phyloP scores from a whole-genome alignment of 1,140 invertebrate species.

The Drosophila triauraria region DNA sequence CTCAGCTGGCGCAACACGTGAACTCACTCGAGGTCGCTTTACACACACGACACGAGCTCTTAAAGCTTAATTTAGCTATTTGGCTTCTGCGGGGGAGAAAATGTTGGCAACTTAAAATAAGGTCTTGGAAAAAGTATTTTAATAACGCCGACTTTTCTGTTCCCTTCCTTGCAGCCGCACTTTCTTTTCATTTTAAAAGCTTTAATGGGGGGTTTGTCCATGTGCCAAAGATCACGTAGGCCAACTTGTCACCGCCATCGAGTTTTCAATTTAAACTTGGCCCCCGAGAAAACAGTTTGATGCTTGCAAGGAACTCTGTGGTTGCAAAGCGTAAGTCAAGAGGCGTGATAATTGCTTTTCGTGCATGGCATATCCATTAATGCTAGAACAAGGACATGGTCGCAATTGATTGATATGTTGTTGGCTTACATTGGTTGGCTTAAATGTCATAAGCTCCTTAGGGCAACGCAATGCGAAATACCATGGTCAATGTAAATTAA shows the following conservation, averaged over 20 bases:
- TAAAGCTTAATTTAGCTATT: neutral
- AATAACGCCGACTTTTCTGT: neutral
- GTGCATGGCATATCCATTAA: neutral
- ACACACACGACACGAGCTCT: constrained; percentile 7
- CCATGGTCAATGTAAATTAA: neutral
- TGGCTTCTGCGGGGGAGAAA: constrained; percentile 2
- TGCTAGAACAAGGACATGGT: neutral
- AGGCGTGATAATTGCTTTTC: neutral
- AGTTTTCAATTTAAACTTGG: too few species aligned
- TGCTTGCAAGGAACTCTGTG: neutral
- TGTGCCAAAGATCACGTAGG: constrained; percentile 51
- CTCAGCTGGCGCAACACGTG: constrained; percentile 29
- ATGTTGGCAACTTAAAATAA: neutral
- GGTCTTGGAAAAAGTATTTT: constrained; percentile 20
- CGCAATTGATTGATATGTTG: neutral
- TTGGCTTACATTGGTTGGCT: too few species aligned
- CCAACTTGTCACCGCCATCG: neutral
- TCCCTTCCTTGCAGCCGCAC: neutral
- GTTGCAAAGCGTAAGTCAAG: neutral
- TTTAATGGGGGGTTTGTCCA: neutral
- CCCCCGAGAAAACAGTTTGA: neutral
- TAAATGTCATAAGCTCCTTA: neutral
- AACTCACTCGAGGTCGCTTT: constrained; percentile 11
- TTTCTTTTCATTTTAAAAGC: constrained; percentile 30
- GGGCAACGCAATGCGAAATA: too few species aligned